Percentiles rank a stretch among this genome's conserved stretches.
phyloP scores from a whole-genome alignment of 2,888 invertebrate species.

The Lasiommata megera region DNA sequence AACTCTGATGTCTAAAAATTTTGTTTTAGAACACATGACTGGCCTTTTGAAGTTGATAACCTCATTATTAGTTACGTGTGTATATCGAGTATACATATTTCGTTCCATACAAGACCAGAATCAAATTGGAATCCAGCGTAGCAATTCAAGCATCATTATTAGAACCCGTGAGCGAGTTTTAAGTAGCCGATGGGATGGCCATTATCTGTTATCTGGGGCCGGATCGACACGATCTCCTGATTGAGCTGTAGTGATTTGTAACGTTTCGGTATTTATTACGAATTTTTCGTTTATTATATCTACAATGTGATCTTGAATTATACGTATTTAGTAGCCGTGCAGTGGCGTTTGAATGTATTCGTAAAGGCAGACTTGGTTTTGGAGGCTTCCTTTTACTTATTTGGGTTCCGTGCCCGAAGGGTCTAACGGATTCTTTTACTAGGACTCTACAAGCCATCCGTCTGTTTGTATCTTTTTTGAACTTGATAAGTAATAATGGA shows the following conservation, averaged over 20 bases:
- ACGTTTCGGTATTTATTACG: constrained; percentile 22
- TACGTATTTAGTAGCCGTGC: neutral
- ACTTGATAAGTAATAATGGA: too few relatives aligned
- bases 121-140: constrained; percentile 24
- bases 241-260: constrained; percentile 31
- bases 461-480: too few relatives aligned
- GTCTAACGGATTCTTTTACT: too few relatives aligned
- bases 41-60: neutral
- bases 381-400: neutral
- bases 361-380: neutral
- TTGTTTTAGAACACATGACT: neutral
- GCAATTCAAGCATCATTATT: constrained; percentile 26
- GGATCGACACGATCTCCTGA: constrained; percentile 54
- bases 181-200: constrained; percentile 53
- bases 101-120: constrained; percentile 8
- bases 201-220: constrained; percentile 58
- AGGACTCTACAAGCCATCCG: too few relatives aligned
- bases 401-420: too few relatives aligned
- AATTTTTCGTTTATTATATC: constrained; percentile 9
- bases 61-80: neutral
- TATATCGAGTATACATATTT: neutral
- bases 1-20: neutral
- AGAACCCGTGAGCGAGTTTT: constrained; percentile 37
- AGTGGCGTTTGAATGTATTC: neutral
- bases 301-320: neutral